These are phyloP conservation scores for Vipera latastei DNA, from an alignment of 2,797 vertebrate species.

Conservation along the genomic window DNA sequence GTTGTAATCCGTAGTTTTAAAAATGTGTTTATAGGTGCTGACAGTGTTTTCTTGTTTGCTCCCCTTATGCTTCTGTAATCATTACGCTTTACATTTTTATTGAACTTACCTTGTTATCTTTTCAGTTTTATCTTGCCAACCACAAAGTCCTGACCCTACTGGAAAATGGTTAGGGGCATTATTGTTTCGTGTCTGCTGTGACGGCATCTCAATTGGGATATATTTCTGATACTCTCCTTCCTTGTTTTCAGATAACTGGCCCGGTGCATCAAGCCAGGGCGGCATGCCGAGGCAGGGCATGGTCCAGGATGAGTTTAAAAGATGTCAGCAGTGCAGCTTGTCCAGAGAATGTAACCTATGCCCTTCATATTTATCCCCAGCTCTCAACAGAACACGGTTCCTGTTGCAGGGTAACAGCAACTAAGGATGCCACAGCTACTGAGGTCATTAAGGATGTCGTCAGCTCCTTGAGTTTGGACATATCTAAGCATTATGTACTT, in stretches of 20 bases:
- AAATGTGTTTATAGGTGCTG: not conserved
- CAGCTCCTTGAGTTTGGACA: conserved; percentile 78
- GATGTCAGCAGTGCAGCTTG: conserved; percentile 79
- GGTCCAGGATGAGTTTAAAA: conserved; percentile 93
- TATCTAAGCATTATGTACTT: conserved; percentile 82
- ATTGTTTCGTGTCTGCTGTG: no score
- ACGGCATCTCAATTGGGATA: not conserved
- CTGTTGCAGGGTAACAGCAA: conserved; percentile 84
- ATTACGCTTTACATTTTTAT: not conserved
- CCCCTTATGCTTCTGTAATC: not conserved
- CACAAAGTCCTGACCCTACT: not conserved
- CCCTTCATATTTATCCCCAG: conserved; percentile 90
- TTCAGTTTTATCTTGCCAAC: not conserved
- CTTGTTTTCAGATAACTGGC: conserved; percentile 74
- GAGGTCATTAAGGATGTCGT: conserved; percentile 76
- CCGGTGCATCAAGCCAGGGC: conserved; percentile 69
- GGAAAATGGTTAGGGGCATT: not conserved
- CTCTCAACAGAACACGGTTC: conserved; percentile 77
- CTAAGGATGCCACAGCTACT: conserved; percentile 85
- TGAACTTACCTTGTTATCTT: not conserved
- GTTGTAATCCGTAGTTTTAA: not conserved
- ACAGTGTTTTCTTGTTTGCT: not conserved
- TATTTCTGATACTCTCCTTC: not conserved
- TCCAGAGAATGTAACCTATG: conserved; percentile 79
- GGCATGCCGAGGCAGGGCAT: conserved; percentile 85